phyloP scores from a whole-genome alignment of 1,140 invertebrate genomes.

The Theocolax elegans region DNA sequence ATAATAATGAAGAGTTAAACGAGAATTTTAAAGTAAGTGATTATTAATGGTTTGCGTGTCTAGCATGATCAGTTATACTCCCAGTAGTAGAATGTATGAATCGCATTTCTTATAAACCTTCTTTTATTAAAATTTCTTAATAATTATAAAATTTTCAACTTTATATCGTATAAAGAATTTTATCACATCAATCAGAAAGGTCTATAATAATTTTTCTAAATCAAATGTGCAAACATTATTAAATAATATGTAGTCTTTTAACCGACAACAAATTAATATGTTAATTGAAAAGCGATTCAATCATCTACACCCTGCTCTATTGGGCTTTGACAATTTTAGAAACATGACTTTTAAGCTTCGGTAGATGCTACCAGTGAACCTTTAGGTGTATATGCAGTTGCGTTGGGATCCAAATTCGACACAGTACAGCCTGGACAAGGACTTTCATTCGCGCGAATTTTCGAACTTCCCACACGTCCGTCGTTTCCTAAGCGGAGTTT shows the following conservation, averaged over 20 bases:
- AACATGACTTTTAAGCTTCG: constrained; percentile 66
- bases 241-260: constrained; percentile 24
- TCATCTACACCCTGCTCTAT: constrained; percentile 47
- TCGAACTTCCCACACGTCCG: constrained; percentile 59
- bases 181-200: too few species aligned
- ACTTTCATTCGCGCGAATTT: constrained; percentile 63
- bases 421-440: constrained; percentile 66
- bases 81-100: constrained; percentile 28
- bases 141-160: constrained; percentile 9
- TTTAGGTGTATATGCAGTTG: constrained; percentile 91
- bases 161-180: neutral
- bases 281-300: constrained; percentile 54
- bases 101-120: constrained; percentile 26
- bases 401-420: constrained; percentile 90
- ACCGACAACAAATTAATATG: constrained; percentile 23
- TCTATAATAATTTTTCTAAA: too few species aligned
- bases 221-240: too few species aligned
- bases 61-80: constrained; percentile 26
- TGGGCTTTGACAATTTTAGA: constrained; percentile 46
- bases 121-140: constrained; percentile 3
- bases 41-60: constrained; percentile 15
- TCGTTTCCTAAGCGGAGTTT: constrained; percentile 71
- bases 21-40: too few species aligned
- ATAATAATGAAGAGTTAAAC: too few species aligned
- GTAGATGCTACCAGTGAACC: constrained; percentile 70